Evolutionary conservation across 2,797 vertebrate genomes (phyloP).

Genomic region (Chloroceryle amazona): DNA sequence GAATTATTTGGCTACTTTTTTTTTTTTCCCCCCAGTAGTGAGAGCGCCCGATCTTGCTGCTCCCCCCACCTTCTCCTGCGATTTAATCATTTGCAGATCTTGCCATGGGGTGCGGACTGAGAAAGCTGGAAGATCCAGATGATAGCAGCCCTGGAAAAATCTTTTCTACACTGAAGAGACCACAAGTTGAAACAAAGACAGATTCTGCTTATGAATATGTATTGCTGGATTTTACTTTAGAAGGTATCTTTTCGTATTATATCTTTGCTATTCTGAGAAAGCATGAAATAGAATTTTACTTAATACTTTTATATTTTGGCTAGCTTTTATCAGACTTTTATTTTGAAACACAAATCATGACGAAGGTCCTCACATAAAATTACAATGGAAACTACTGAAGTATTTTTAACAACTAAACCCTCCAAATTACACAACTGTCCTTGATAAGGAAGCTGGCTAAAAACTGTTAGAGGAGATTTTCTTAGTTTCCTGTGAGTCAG

Average conservation of each 20-base stretch:
- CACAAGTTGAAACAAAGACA: slow-evolving; percentile 94
- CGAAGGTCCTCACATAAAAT: slow-evolving; percentile 48
- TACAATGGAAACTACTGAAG: slow-evolving; percentile 43
- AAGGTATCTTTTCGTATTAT: slow-evolving; percentile 85
- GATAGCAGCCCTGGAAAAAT: slow-evolving; percentile 98
- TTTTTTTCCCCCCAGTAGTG: background rate
- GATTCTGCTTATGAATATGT: slow-evolving; percentile 93
- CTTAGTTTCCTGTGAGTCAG: slow-evolving; percentile 36
- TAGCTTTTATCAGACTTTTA: slow-evolving; percentile 30
- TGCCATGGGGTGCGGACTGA: slow-evolving; percentile 96
- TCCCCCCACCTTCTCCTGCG: slow-evolving; percentile 55
- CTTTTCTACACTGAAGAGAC: slow-evolving; percentile 96
- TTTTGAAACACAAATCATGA: slow-evolving; percentile 52
- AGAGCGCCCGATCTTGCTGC: slow-evolving; percentile 73
- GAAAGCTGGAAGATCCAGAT: slow-evolving; percentile 96
- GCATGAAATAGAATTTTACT: background rate
- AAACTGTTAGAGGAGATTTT: slow-evolving; percentile 21
- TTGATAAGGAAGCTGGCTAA: slow-evolving; percentile 17
- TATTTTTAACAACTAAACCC: slow-evolving; percentile 44
- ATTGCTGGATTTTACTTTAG: slow-evolving; percentile 95
- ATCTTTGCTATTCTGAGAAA: background rate
- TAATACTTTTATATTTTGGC: background rate
- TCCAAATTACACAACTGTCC: slow-evolving; percentile 29
- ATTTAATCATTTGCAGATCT: slow-evolving; percentile 75
- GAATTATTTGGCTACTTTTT: slow-evolving; percentile 37